phyloP scores from a whole-genome alignment of 2,113 vertebrate genomes.

The Anolis sagrei region DNA sequence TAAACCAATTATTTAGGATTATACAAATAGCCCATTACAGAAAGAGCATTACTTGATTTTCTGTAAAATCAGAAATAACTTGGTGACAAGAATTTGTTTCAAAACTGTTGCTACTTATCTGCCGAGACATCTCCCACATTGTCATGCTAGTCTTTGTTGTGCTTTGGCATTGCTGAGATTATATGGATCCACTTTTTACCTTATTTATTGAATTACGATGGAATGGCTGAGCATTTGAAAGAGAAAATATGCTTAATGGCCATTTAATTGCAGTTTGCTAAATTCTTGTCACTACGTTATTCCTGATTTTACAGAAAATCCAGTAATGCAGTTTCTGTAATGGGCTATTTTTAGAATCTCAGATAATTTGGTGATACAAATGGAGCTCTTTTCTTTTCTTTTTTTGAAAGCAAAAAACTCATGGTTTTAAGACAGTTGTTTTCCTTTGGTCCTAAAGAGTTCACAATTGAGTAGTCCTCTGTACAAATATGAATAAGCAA shows the following conservation, averaged over 20 bases:
- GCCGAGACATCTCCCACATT: background rate
- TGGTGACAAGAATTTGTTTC: background rate
- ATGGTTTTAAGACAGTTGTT: accelerated
- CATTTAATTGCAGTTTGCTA: background rate
- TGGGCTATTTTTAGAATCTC: background rate
- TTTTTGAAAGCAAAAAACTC: background rate
- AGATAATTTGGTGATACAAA: background rate
- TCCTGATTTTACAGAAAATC: background rate
- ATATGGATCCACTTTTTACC: background rate
- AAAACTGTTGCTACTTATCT: background rate
- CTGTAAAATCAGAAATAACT: too few relatives aligned
- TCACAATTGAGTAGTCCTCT: accelerated
- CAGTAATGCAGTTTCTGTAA: background rate
- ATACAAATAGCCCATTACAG: too few relatives aligned
- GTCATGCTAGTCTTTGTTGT: background rate
- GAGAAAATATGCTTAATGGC: background rate
- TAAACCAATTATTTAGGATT: too few relatives aligned
- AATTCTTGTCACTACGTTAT: background rate
- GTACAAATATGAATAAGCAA: background rate
- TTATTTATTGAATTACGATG: background rate
- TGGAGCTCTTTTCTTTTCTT: background rate
- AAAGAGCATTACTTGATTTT: too few relatives aligned
- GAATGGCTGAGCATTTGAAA: background rate
- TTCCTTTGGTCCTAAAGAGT: background rate
- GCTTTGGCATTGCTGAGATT: background rate